Conservation (phyloP, 2,113 vertebrate genomes). For the Oncorhynchus mykiss region DNA sequence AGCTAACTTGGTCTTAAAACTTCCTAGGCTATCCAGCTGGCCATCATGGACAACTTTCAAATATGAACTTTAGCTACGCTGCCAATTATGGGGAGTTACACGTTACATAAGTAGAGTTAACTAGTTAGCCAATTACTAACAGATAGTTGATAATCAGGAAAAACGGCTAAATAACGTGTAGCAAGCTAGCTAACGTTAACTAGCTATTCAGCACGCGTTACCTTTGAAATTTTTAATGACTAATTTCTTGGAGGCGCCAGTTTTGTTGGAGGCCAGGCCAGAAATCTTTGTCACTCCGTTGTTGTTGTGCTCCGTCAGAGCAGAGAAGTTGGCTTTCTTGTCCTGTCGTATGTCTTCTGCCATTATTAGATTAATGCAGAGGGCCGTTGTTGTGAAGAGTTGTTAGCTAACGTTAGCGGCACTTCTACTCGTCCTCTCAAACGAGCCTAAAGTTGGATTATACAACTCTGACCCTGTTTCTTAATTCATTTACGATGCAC, state of each 20-base stretch:
- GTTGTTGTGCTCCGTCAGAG: conserved; percentile 81
- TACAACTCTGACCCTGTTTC: background rate
- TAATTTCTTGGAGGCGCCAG: conserved; percentile 97
- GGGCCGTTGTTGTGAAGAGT: conserved; percentile 20
- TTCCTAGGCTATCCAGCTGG: background rate
- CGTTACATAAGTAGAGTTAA: background rate
- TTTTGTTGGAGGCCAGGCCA: conserved; percentile 90
- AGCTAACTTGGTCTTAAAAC: background rate
- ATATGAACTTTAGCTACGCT: too few relatives aligned
- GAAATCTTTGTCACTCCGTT: conserved; percentile 93
- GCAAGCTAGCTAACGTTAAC: conserved; percentile 38
- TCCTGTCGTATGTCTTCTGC: conserved; percentile 82
- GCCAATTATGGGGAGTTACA: background rate
- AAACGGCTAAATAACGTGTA: background rate
- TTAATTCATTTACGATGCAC: background rate
- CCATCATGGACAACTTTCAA: background rate
- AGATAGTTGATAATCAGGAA: background rate
- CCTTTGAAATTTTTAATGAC: conserved; percentile 99
- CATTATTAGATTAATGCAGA: conserved; percentile 74
- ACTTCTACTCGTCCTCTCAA: background rate
- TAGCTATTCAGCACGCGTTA: conserved; percentile 56
- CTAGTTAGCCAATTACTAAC: background rate
- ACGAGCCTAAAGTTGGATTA: background rate
- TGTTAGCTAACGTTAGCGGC: conserved; percentile 11
- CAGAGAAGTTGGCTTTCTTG: conserved; percentile 83